Conservation (phyloP, 2,113 vertebrate species). For the Grammomys dolichurus region DNA sequence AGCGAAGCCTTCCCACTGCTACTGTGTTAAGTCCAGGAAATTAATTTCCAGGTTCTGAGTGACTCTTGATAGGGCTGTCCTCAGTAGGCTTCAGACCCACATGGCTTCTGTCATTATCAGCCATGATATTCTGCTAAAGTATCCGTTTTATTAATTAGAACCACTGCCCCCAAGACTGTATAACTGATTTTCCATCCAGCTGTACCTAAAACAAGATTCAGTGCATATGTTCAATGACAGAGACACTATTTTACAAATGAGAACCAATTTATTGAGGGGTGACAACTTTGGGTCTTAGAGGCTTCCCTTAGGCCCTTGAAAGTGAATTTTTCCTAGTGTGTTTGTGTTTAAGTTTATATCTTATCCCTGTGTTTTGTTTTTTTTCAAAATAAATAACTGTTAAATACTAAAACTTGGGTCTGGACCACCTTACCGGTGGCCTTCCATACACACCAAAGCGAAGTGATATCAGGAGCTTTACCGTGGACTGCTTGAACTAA, state of each 20-base stretch:
- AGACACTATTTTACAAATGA: neutral
- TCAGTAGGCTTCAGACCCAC: conserved; percentile 61
- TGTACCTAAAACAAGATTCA: conserved; percentile 34
- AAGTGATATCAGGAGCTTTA: neutral
- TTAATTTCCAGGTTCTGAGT: conserved; percentile 59
- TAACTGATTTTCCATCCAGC: conserved; percentile 50
- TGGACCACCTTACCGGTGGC: conserved; percentile 2
- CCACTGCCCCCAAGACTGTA: conserved; percentile 39
- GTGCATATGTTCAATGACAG: conserved; percentile 10
- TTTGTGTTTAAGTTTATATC: neutral
- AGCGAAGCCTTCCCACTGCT: conserved; percentile 38
- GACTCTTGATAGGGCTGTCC: conserved; percentile 60
- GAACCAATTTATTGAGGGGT: neutral
- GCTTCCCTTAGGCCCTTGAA: conserved; percentile 31
- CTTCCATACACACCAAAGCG: conserved; percentile 28
- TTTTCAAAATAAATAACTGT: neutral
- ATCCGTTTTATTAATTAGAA: conserved; percentile 62
- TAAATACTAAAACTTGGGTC: conserved; percentile 41
- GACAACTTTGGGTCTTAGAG: neutral
- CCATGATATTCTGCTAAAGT: conserved; percentile 58
- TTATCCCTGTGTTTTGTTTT: neutral
- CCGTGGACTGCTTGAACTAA: neutral
- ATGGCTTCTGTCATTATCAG: conserved; percentile 59
- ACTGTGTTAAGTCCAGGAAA: conserved; percentile 60
- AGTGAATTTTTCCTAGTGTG: conserved; percentile 34